Base-by-base conservation (phyloP, 2,113 vertebrate genomes). In the Seriola dumerili region DNA sequence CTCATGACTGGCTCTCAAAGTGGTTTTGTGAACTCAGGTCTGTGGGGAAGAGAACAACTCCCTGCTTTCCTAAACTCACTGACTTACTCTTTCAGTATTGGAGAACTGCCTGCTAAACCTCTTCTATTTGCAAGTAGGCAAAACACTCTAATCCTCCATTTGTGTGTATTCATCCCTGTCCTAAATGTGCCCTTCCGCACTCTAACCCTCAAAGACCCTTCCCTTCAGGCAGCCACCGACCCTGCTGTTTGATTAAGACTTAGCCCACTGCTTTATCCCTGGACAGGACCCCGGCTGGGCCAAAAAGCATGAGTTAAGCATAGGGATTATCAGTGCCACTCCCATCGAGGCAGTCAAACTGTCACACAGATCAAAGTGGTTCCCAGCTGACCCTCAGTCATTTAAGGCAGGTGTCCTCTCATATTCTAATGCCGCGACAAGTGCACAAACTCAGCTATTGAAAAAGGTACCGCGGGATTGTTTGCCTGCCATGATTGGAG, bases 251-350 rank as follows among this genome's bases (percentile, higher is more conserved):
- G 96, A 97, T 97, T 96, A 97, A 96, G 94, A 96, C 94, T 97
- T 96, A 97, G 95, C 89, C 94, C 92, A 90, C 89, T 94, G 91
- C 92, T 96, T 96, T 94, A 96, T 95, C 92, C 95, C 92, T 89
- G 93, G 93, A 96, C 96, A 96, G 95, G 94, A 95, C 95, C 90
- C 95, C 95, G 87, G 92, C 96, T 95, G 93, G 95, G 95, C 95
- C 96, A 95, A 95, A 96, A 97, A 97, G 95, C 96, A 96, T 92
- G 94, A 96, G 95, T 96, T 96, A 96, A 97, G 95, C 95, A 95
- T 96, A 96, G 87, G 96, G 96, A 97, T 97, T 97, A 97, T 96
- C 93, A 94, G 95, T 90, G 92, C 95, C 92, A 94, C 94, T 96
- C 95, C 94, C 94, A 93, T 90, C 92, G 94, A 96, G 95, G 95